Evolutionary conservation across 2,113 vertebrate species (phyloP), one percentile per base, ranked within the genome.

Genomic region (Saccopteryx leptura): DNA sequence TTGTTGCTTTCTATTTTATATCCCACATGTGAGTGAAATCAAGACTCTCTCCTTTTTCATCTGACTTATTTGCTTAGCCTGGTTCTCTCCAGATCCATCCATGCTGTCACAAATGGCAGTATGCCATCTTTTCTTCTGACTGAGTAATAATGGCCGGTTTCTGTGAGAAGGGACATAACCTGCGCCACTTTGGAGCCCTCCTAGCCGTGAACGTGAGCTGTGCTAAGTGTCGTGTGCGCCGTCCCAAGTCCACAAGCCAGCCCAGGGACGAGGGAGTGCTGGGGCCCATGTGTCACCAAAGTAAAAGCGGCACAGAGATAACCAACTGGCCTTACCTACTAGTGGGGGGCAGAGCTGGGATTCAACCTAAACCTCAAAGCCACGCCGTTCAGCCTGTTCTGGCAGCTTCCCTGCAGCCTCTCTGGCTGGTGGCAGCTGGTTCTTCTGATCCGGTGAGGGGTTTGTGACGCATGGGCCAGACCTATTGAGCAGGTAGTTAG

Each of bases 321-420:
- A 10, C 79, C 7, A 13, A 0, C 74, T 23, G 2, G n/a, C 60
- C 71, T 54, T 9, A 17, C 61, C 28, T 63, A 10, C n/a, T 6
- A 1, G 6, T 24, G 15, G 74, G 81, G 26, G 14, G 12, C 80
- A 9, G 28, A 23, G 28, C 63, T 33, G 26, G 58, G 54, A 15
- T 28, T 28, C 66, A 26, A 0, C 33, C 68, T 13, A 12, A 6
- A 26, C 31, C 74, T 21, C 65, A 26, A 3, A 61, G 52, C 86
- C 86, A 6, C 52, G 21, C 84, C 1, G 6, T 2, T 9, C 2
- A 39, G 65, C 82, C 69, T 1, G 1, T 19, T 10, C 19, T 39
- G n/a, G 14, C 84, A 2, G 21, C 21, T 31, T 52, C 60, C 10
- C 8, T 50, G 28, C 2, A 1, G n/a, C 18, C 28, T 9, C 0